Percentiles rank a stretch among this genome's conserved stretches.
phyloP scores from a whole-genome alignment of 2,888 invertebrate genomes.

The Chloroclystis v-ata region DNA sequence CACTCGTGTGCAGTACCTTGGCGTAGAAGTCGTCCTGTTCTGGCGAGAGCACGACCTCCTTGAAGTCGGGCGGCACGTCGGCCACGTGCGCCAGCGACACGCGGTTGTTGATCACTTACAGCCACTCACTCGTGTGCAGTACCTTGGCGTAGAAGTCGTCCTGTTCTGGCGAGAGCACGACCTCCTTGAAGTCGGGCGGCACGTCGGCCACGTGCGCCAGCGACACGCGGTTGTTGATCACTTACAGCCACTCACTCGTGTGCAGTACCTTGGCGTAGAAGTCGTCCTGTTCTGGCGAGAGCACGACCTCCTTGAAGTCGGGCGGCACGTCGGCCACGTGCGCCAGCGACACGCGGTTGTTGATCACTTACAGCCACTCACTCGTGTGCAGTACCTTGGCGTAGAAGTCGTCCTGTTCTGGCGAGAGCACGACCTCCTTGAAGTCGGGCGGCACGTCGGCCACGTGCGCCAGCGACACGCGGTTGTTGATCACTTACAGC shows the following conservation, averaged over 20 bases:
- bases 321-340: background rate
- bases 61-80: no score
- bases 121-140: slow-evolving; percentile 3
- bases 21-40: no score
- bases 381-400: slow-evolving; percentile 80
- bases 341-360: background rate
- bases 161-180: slow-evolving; percentile 95
- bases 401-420: slow-evolving; percentile 98
- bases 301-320: no score
- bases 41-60: no score
- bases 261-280: no score
- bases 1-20: slow-evolving; percentile 52
- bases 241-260: slow-evolving; percentile 86
- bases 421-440: slow-evolving; percentile 94
- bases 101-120: background rate
- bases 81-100: background rate
- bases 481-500: slow-evolving; percentile 93
- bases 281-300: no score
- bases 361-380: no score
- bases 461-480: slow-evolving; percentile 91
- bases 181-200: slow-evolving; percentile 92
- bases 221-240: slow-evolving; percentile 95
- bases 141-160: slow-evolving; percentile 98
- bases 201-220: slow-evolving; percentile 90
- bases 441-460: slow-evolving; percentile 93